Conservation (phyloP, 1,140 invertebrate species). For the Heliconius congener region DNA sequence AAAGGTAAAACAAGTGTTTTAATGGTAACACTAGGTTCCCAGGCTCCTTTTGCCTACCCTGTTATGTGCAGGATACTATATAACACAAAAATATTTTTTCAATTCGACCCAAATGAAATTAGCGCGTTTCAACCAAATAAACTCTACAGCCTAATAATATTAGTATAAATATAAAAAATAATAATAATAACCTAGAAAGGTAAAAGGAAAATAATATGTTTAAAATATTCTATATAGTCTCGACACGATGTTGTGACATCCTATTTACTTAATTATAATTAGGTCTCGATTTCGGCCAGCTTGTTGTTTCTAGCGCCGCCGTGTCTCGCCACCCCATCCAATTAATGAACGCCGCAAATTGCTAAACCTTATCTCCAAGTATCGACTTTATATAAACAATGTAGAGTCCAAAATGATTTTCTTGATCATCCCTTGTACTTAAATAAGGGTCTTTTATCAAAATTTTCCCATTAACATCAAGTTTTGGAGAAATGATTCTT, state of each 20-base stretch:
- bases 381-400: background rate
- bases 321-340: background rate
- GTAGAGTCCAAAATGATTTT: background rate
- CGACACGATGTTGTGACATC: background rate
- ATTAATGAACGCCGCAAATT: background rate
- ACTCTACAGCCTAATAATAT: too few species aligned
- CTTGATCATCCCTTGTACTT: background rate
- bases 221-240: background rate
- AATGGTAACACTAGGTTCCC: too few species aligned
- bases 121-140: too few species aligned
- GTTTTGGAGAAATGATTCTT: background rate
- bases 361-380: background rate
- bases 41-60: too few species aligned
- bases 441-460: constrained; percentile 27
- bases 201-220: background rate
- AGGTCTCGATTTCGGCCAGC: constrained; percentile 10
- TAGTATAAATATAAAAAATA: too few species aligned
- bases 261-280: constrained; percentile 19
- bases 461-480: constrained; percentile 5
- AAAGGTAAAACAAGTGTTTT: too few species aligned
- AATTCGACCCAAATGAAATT: too few species aligned
- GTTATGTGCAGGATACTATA: too few species aligned
- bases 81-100: too few species aligned
- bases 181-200: too few species aligned
- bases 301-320: background rate